These are phyloP conservation scores for Macaria liturata DNA, from an alignment of 2,888 invertebrate genomes.

Conservation along the genomic window DNA sequence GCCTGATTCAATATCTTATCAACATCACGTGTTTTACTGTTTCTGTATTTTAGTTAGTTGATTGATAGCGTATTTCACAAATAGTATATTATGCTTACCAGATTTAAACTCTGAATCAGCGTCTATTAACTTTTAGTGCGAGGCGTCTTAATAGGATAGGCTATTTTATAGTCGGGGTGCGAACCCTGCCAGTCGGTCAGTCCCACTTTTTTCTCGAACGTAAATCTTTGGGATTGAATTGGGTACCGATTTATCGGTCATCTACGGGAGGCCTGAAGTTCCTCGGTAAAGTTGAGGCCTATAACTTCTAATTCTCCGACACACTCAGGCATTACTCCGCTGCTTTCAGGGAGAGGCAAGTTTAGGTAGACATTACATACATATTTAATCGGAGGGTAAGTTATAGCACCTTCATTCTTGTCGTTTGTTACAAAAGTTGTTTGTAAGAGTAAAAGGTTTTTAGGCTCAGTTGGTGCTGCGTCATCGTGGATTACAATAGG, in stretches of 20 bases:
- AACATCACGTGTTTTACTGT: neutral
- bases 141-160: slow-evolving; percentile 17
- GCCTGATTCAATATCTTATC: too few species aligned
- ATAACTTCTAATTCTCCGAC: slow-evolving; percentile 20
- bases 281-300: slow-evolving; percentile 19
- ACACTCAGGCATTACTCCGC: slow-evolving; percentile 9
- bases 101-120: slow-evolving; percentile 16
- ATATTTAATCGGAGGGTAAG: slow-evolving; percentile 18
- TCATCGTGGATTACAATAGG: neutral
- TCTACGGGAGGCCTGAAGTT: slow-evolving; percentile 14
- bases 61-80: neutral
- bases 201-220: slow-evolving; percentile 20
- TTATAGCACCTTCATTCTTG: slow-evolving; percentile 6
- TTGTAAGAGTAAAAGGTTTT: neutral
- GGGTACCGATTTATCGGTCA: slow-evolving; percentile 24
- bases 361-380: slow-evolving; percentile 10
- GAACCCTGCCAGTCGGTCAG: slow-evolving; percentile 26
- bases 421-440: slow-evolving; percentile 4
- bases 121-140: slow-evolving; percentile 14
- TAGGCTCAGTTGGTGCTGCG: slow-evolving; percentile 2
- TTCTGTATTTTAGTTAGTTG: neutral
- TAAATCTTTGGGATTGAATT: slow-evolving; percentile 29
- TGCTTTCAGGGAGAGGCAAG: slow-evolving; percentile 6
- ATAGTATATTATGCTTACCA: neutral
- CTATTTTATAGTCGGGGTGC: slow-evolving; percentile 22